These are phyloP conservation scores for Drosophila rhopaloa DNA, from an alignment of 1,140 invertebrate genomes.

Conservation along the genomic window DNA sequence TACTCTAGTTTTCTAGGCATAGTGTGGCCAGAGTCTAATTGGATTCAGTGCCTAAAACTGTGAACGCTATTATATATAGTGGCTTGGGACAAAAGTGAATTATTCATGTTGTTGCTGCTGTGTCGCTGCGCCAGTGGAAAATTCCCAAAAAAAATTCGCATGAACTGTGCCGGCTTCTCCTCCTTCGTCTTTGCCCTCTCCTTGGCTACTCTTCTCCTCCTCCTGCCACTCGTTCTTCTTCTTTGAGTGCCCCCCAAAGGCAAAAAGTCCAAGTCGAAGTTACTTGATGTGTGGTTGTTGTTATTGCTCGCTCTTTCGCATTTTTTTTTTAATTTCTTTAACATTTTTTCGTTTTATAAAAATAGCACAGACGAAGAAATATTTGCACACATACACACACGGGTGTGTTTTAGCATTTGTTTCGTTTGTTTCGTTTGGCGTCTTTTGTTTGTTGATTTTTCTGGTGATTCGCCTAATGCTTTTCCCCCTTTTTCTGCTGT, in stretches of 20 bases:
- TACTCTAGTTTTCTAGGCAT: too few species aligned
- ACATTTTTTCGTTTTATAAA: conserved; percentile 56
- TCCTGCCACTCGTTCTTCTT: conserved; percentile 14
- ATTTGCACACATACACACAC: conserved; percentile 62
- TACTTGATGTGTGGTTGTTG: conserved; percentile 30
- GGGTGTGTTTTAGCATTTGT: conserved; percentile 22
- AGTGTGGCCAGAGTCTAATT: too few species aligned
- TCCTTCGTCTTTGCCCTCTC: neutral
- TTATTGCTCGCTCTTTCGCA: conserved; percentile 46
- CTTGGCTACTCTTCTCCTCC: conserved; percentile 1
- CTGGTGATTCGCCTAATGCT: conserved; percentile 18
- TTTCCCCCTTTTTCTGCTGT: neutral
- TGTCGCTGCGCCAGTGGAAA: conserved; percentile 74
- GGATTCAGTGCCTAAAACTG: neutral
- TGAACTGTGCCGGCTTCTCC: conserved; percentile 69
- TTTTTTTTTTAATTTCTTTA: conserved; percentile 31
- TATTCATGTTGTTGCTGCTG: conserved; percentile 75
- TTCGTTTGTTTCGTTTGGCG: conserved; percentile 40
- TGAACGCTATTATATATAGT: conserved; percentile 33
- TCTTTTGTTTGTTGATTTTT: conserved; percentile 49
- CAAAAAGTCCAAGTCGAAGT: conserved; percentile 60
- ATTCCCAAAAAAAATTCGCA: conserved; percentile 82
- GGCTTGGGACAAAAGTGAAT: conserved; percentile 78
- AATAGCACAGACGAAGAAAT: conserved; percentile 80
- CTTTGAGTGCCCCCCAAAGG: conserved; percentile 40